These are phyloP conservation scores for Burhinus oedicnemus DNA, from an alignment of 2,113 vertebrate species.

Conservation along the genomic window DNA sequence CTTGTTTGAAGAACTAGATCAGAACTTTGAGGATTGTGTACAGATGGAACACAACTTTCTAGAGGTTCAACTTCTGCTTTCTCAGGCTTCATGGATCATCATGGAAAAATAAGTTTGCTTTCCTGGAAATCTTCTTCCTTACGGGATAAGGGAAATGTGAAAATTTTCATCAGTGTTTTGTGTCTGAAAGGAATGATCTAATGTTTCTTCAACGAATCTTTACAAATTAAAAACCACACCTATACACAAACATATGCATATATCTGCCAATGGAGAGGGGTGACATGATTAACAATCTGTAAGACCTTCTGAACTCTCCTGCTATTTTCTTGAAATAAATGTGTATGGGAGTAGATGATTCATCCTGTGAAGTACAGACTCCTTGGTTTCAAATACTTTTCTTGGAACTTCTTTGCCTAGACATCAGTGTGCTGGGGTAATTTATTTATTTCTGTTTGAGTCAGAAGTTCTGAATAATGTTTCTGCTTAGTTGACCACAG, in stretches of 20 bases:
- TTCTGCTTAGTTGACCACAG: background rate
- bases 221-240: background rate
- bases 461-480: constrained; percentile 5
- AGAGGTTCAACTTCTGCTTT: background rate
- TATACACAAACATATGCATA: background rate
- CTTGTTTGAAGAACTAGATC: too few relatives aligned
- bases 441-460: background rate
- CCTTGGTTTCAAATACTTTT: background rate
- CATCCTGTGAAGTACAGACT: background rate
- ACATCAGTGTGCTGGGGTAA: background rate
- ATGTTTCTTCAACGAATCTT: background rate
- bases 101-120: background rate
- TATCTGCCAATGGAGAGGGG: background rate
- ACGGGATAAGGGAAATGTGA: background rate
- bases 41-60: background rate
- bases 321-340: background rate
- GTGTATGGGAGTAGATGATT: background rate
- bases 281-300: background rate
- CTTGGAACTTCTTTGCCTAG: background rate
- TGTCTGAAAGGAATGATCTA: background rate
- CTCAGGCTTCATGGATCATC: background rate
- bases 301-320: background rate
- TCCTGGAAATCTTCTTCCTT: background rate
- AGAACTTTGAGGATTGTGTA: background rate
- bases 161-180: background rate